Evolutionary conservation across 2,888 invertebrate genomes (phyloP).

Genomic region (Phortica magna): DNA sequence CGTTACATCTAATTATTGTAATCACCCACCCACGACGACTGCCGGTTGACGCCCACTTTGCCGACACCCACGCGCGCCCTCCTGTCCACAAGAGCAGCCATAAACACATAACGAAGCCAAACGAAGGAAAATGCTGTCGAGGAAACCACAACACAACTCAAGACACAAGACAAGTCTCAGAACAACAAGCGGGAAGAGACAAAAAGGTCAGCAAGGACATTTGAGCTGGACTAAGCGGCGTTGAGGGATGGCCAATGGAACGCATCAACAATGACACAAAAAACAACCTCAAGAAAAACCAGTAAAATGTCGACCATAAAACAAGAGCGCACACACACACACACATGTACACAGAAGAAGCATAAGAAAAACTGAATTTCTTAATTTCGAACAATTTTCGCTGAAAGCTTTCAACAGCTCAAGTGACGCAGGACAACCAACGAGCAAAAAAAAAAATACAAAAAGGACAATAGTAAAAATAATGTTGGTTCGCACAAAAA

Average conservation of each 20-base stretch:
- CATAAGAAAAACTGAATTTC: constrained; percentile 58
- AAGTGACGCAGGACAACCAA: constrained; percentile 62
- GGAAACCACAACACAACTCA: constrained; percentile 51
- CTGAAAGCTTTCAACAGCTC: constrained; percentile 69
- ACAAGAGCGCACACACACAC: constrained; percentile 57
- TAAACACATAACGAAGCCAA: constrained; percentile 52
- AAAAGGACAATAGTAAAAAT: neutral
- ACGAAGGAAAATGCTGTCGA: constrained; percentile 48
- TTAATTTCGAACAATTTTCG: constrained; percentile 73
- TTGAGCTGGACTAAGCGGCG: constrained; percentile 17
- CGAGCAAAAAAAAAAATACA: neutral
- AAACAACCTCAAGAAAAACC: constrained; percentile 50
- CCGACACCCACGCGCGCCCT: constrained; percentile 51
- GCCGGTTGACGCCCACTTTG: neutral
- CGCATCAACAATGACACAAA: neutral
- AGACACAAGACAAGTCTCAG: constrained; percentile 11
- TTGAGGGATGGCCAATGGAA: neutral
- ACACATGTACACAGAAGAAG: neutral
- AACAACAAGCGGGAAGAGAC: neutral
- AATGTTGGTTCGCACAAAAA: neutral
- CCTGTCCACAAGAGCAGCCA: constrained; percentile 29
- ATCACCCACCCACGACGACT: constrained; percentile 50
- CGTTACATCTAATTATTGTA: constrained; percentile 78
- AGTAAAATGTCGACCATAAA: constrained; percentile 68
- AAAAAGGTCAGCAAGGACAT: constrained; percentile 3